A percentile compares a stretch with the other conserved stretches of the same genome.
phyloP scores from a whole-genome alignment of 2,888 invertebrate genomes.

The Cosmia trapezina region DNA sequence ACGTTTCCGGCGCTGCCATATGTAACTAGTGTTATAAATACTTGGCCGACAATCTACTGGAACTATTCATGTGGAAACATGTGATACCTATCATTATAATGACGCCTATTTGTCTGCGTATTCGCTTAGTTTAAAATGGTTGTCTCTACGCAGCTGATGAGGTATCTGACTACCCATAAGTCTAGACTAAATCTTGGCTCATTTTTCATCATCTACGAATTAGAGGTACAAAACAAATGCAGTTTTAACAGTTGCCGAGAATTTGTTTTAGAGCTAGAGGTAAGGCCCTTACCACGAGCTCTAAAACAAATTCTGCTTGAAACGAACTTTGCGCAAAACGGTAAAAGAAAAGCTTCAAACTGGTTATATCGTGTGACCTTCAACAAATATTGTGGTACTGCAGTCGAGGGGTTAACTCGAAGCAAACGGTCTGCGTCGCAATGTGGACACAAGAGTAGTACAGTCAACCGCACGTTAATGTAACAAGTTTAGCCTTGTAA shows the following conservation, averaged over 20 bases:
- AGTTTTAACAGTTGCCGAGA: neutral
- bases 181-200: neutral
- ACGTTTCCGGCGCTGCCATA: constrained; percentile 46
- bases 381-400: constrained; percentile 70
- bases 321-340: constrained; percentile 58
- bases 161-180: neutral
- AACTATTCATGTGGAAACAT: constrained; percentile 35
- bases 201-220: neutral
- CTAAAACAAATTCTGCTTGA: constrained; percentile 36
- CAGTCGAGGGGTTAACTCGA: constrained; percentile 41
- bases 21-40: constrained; percentile 49
- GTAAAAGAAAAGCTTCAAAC: constrained; percentile 62
- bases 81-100: constrained; percentile 35
- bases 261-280: no score
- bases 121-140: constrained; percentile 35
- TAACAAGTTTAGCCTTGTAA: neutral
- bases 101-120: constrained; percentile 40
- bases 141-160: neutral
- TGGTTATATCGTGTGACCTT: constrained; percentile 69
- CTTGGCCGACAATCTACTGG: constrained; percentile 22
- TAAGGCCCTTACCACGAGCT: neutral
- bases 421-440: constrained; percentile 30
- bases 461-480: neutral
- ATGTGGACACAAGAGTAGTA: constrained; percentile 34
- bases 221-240: neutral